Evolutionary conservation across 2,113 vertebrate species (phyloP).

Genomic region (Tauraco erythrolophus): DNA sequence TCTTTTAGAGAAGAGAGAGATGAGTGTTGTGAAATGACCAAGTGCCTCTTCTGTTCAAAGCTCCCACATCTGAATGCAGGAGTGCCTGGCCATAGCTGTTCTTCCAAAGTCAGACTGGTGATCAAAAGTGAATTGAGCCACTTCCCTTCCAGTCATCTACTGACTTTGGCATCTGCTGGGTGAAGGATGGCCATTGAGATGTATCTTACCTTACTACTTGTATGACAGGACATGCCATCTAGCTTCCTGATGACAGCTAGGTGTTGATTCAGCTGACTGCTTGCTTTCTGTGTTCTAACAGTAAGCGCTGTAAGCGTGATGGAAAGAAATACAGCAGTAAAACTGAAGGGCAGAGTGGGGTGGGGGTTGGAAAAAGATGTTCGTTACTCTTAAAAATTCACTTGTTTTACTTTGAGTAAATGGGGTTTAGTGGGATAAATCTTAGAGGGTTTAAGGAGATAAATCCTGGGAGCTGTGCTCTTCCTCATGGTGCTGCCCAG

Average conservation of each 20-base stretch:
- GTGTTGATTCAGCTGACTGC: neutral
- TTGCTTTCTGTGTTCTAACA: neutral
- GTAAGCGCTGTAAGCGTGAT: neutral
- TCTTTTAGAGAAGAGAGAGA: neutral
- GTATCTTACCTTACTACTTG: neutral
- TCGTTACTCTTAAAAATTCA: neutral
- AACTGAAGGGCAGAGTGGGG: neutral
- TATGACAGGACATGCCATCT: neutral
- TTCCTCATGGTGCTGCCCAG: neutral
- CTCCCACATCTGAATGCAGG: fast-evolving
- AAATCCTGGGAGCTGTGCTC: neutral
- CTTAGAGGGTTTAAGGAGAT: neutral
- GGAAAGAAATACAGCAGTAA: neutral
- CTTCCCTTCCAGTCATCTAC: neutral
- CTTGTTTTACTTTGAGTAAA: neutral
- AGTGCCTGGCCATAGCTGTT: neutral
- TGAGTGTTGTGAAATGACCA: neutral
- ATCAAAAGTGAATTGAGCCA: neutral
- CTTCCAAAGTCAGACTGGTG: neutral
- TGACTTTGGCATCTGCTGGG: neutral
- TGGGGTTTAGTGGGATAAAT: neutral
- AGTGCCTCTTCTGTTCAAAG: neutral
- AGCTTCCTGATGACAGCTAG: neutral
- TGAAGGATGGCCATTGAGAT: neutral
- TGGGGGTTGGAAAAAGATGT: neutral